Percentiles rank a stretch among this genome's conserved stretches.
These are phyloP conservation scores for Lacerta viridis DNA, from an alignment of 2,797 vertebrate species.

Conservation along the genomic window DNA sequence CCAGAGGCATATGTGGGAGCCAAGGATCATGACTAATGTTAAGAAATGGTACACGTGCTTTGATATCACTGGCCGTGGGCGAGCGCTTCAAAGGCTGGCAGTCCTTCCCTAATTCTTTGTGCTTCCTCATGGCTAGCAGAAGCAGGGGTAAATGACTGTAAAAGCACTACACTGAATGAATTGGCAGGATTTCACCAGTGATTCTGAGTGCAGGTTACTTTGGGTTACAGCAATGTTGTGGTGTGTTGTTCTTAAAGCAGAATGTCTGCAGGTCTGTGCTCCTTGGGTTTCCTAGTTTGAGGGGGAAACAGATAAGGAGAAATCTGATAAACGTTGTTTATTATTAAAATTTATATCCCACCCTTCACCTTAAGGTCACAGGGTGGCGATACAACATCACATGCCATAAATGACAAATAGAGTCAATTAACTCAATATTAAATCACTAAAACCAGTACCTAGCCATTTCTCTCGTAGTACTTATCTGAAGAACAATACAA, in stretches of 20 bases:
- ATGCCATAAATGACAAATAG: no score
- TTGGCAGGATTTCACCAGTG: neutral
- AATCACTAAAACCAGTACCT: no score
- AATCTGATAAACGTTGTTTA: neutral
- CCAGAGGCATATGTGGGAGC: neutral
- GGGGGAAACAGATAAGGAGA: neutral
- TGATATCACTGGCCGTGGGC: neutral
- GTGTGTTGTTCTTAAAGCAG: neutral
- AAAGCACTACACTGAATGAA: neutral
- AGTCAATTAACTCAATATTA: no score
- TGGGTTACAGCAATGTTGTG: neutral
- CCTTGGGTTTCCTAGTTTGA: neutral
- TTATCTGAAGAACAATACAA: no score
- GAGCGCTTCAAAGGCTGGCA: neutral
- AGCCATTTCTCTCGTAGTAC: no score
- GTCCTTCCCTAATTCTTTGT: neutral
- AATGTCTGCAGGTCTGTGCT: neutral
- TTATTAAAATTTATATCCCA: no score
- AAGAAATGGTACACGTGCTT: neutral
- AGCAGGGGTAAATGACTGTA: neutral
- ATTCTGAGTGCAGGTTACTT: neutral
- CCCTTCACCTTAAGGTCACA: no score
- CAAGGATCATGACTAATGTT: neutral
- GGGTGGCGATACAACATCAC: no score
- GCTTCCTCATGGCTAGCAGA: neutral